Base-by-base conservation (phyloP, 2,888 invertebrate genomes). In the Eutolmus rufibarbis region DNA sequence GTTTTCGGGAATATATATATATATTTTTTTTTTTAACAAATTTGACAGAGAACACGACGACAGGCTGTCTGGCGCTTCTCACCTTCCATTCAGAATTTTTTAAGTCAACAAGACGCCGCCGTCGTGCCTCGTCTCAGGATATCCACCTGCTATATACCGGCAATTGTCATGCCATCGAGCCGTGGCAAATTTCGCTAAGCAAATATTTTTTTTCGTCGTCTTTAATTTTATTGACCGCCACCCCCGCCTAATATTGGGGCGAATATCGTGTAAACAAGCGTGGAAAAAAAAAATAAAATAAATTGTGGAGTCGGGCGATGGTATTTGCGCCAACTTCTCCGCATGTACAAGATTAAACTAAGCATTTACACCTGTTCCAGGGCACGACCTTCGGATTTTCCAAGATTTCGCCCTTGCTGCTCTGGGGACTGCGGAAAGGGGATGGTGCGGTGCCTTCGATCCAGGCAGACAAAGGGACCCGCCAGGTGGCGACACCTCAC, bases 381-480 rank as follows among this genome's bases (percentile, higher is more conserved):
- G 74, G 57, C 79, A 87, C 74, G 79, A 87, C 87, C 87, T 87
- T 87, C 66, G 56, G 66, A 79, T 79, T 84, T 87, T 79, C 43
- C 87, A 87, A 79, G 78, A 56, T 79, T 78, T 79, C 12, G 37
- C 43, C 28, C 51, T 46, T 51, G 7, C 14, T 28, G n/a, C 28
- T 28, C 31, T 1, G 1, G n/a, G 51, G 51, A 12, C 34, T 5
- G n/a, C 14, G 79, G 23, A 23, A 14, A 2, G 9, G 31, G 16
- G 31, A 0, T n/a, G 46, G 28, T n/a, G 2, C 12, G 12, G 66
- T 0, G 28, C 5, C 4, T 16, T 9, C 66, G 28, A 66, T 66
- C 31, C 14, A 2, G n/a, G 16, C 31, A 79, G 79, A 43, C 78
- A 40, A 78, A 43, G 78, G 8, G 40, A 78, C 34, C 23, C 78